Evolutionary conservation across 1,140 invertebrate genomes (phyloP).

Genomic region (Sitobion miscanthi): DNA sequence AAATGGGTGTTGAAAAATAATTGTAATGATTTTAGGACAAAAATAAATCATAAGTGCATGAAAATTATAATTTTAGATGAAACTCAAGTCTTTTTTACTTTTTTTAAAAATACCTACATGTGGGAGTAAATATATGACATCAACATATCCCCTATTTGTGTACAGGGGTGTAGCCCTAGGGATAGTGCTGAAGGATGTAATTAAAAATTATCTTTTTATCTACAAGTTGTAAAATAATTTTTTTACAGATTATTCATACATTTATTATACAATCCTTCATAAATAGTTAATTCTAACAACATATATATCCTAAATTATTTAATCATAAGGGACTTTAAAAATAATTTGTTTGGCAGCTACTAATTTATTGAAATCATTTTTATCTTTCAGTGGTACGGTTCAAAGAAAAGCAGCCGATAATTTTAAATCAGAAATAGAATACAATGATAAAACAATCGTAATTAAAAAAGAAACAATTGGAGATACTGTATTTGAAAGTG

Average conservation of each 20-base stretch:
- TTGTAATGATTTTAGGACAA: too few relatives aligned
- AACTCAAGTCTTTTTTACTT: too few relatives aligned
- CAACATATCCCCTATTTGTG: neutral
- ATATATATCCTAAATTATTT: neutral
- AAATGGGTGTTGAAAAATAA: too few relatives aligned
- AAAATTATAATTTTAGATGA: too few relatives aligned
- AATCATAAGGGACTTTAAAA: neutral
- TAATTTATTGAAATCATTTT: neutral
- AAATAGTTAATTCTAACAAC: neutral
- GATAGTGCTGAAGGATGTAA: neutral
- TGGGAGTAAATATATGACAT: too few relatives aligned
- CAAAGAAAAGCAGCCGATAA: neutral
- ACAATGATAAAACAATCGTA: neutral
- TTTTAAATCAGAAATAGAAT: neutral
- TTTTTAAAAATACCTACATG: too few relatives aligned
- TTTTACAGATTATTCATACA: neutral
- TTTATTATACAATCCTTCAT: neutral
- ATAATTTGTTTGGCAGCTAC: too few relatives aligned
- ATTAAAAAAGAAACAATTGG: neutral
- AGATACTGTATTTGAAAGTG: neutral
- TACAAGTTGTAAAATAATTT: neutral
- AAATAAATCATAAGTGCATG: too few relatives aligned
- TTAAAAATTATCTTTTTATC: neutral
- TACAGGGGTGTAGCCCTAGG: neutral
- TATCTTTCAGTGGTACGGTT: neutral